These are phyloP conservation scores for Galerucella nymphaeae DNA, from an alignment of 2,888 invertebrate species.

Conservation along the genomic window DNA sequence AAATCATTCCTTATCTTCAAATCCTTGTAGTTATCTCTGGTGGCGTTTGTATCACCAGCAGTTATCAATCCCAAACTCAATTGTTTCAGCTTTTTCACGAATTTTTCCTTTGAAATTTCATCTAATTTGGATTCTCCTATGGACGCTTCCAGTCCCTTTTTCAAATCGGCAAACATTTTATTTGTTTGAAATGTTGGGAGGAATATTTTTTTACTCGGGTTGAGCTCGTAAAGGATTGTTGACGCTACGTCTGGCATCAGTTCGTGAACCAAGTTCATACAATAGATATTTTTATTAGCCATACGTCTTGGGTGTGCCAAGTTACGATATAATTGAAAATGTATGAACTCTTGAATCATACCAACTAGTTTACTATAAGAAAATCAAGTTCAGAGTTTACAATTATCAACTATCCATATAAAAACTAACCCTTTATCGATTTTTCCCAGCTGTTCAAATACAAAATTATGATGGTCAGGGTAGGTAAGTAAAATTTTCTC, in stretches of 20 bases:
- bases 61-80: slow-evolving; percentile 36
- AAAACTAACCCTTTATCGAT: slow-evolving; percentile 18
- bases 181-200: neutral
- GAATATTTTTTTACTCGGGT: slow-evolving; percentile 16
- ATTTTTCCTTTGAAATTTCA: slow-evolving; percentile 16
- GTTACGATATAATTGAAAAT: slow-evolving; percentile 38
- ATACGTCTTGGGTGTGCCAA: slow-evolving; percentile 14
- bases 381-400: neutral
- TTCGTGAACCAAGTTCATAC: slow-evolving; percentile 37
- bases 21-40: slow-evolving; percentile 25
- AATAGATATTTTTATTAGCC: slow-evolving; percentile 32
- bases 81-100: slow-evolving; percentile 27
- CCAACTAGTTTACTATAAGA: slow-evolving; percentile 32
- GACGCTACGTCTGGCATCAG: slow-evolving; percentile 39
- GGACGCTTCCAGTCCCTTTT: slow-evolving; percentile 15
- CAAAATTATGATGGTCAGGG: slow-evolving; percentile 5
- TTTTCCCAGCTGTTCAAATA: slow-evolving; percentile 21
- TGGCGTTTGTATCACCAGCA: slow-evolving; percentile 23
- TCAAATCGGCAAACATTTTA: slow-evolving; percentile 31
- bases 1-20: slow-evolving; percentile 20
- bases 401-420: too few relatives aligned
- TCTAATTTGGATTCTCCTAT: slow-evolving; percentile 28
- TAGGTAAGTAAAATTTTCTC: slow-evolving; percentile 27
- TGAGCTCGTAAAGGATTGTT: slow-evolving; percentile 29
- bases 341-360: slow-evolving; percentile 30